Percentiles rank a stretch among this genome's conserved stretches.
Evolutionary conservation across 2,888 invertebrate genomes (phyloP).

Genomic region (Drosophila algonquin): DNA sequence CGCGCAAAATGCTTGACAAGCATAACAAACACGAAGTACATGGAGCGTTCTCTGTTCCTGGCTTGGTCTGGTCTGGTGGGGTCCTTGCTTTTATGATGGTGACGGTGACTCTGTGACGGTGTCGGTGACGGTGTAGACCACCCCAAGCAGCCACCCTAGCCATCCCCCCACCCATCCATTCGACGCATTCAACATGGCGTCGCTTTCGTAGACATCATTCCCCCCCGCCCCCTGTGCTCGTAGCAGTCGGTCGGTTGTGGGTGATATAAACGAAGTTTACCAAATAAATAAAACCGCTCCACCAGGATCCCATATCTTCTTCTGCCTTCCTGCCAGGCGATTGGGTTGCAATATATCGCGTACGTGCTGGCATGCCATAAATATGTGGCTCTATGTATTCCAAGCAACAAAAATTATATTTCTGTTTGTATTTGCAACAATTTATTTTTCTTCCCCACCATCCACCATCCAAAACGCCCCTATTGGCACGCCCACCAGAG

Average conservation of each 20-base stretch:
- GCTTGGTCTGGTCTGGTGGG: constrained; percentile 6
- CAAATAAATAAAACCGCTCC: constrained; percentile 71
- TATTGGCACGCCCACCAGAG: constrained; percentile 18
- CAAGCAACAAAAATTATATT: constrained; percentile 77
- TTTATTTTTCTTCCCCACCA: constrained; percentile 49
- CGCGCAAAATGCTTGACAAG: constrained; percentile 80
- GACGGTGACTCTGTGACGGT: constrained; percentile 30
- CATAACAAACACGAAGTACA: constrained; percentile 79
- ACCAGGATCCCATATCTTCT: neutral
- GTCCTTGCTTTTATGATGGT: constrained; percentile 63
- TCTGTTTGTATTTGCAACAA: constrained; percentile 77
- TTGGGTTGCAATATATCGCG: constrained; percentile 79
- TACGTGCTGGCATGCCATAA: constrained; percentile 78
- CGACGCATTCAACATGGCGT: constrained; percentile 71
- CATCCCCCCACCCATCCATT: neutral
- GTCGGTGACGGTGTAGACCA: constrained; percentile 11
- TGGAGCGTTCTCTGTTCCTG: constrained; percentile 24
- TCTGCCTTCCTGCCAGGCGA: constrained; percentile 27
- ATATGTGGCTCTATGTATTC: constrained; percentile 59
- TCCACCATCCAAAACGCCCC: neutral
- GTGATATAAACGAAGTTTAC: constrained; percentile 76
- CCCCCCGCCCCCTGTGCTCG: no score
- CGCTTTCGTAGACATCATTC: constrained; percentile 36
- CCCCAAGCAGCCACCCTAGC: constrained; percentile 15
- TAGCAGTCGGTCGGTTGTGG: constrained; percentile 23